Conservation (phyloP, 2,888 invertebrate species). For the Tetragnatha montana region DNA sequence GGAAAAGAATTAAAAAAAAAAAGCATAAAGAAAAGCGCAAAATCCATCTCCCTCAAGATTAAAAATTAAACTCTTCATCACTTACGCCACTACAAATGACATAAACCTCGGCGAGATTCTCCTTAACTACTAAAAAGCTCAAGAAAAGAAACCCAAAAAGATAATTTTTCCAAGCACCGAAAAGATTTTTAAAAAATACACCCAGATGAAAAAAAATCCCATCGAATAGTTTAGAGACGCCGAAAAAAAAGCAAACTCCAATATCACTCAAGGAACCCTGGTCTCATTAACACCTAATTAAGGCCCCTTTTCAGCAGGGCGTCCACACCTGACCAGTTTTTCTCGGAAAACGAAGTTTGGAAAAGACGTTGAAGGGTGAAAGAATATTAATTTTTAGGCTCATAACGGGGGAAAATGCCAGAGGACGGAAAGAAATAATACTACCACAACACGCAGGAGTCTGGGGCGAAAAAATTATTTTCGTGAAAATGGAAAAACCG, state of each 20-base stretch:
- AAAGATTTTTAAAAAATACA: not conserved
- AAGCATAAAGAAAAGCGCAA: not conserved
- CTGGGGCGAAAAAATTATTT: not conserved
- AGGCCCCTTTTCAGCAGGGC: conserved; percentile 17
- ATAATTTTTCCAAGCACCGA: not conserved
- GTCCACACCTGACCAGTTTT: conserved; percentile 22
- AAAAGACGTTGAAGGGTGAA: conserved; percentile 2
- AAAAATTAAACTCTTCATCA: not conserved
- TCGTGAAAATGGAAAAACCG: not conserved
- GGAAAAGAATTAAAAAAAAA: not conserved
- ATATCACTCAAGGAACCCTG: not conserved
- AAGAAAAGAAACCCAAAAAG: not conserved
- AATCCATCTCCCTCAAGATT: not conserved
- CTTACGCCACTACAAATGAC: not conserved
- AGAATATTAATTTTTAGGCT: conserved; percentile 24
- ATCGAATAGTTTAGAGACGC: not conserved
- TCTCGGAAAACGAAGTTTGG: conserved; percentile 12
- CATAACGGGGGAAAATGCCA: conserved; percentile 20
- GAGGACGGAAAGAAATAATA: not conserved
- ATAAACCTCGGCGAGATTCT: not conserved
- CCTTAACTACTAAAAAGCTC: not conserved
- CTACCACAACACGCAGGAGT: not conserved
- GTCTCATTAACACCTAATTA: conserved; percentile 56
- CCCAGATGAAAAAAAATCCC: not conserved
- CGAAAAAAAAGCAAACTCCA: not conserved